Evolutionary conservation across 1,140 invertebrate genomes (phyloP).

Genomic region (Telenomus remus): DNA sequence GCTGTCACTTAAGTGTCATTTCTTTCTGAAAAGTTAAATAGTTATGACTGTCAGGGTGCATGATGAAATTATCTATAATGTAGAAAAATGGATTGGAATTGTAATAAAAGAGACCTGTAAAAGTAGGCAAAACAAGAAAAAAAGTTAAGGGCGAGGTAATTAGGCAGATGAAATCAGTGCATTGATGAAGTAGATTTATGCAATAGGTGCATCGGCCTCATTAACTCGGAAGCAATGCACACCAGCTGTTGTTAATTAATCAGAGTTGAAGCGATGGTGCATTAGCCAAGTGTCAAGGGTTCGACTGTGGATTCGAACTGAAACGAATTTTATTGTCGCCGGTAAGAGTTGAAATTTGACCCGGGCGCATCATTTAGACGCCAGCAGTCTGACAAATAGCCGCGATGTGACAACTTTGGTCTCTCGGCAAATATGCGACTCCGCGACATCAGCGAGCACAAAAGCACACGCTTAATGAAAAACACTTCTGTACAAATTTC

Average conservation of each 20-base stretch:
- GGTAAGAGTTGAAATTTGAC: conserved; percentile 48
- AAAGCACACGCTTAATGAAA: conserved; percentile 28
- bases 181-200: conserved; percentile 50
- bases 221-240: conserved; percentile 50
- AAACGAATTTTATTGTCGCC: conserved; percentile 22
- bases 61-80: too few relatives aligned
- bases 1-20: background rate
- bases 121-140: conserved; percentile 6
- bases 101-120: conserved; percentile 2
- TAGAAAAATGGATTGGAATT: too few relatives aligned
- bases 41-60: too few relatives aligned
- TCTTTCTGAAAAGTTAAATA: background rate
- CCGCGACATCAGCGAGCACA: background rate
- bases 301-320: conserved; percentile 24
- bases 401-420: conserved; percentile 32
- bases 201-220: conserved; percentile 45
- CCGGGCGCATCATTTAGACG: conserved; percentile 35
- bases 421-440: conserved; percentile 14
- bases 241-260: conserved; percentile 63
- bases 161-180: conserved; percentile 36
- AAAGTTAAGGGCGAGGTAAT: conserved; percentile 26
- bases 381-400: conserved; percentile 44
- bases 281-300: conserved; percentile 51
- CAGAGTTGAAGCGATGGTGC: conserved; percentile 40
- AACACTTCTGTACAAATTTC: conserved; percentile 41